Percentiles rank a stretch among this genome's conserved stretches.
phyloP scores from a whole-genome alignment of 2,797 vertebrate genomes.

The Macrochelys suwanniensis region DNA sequence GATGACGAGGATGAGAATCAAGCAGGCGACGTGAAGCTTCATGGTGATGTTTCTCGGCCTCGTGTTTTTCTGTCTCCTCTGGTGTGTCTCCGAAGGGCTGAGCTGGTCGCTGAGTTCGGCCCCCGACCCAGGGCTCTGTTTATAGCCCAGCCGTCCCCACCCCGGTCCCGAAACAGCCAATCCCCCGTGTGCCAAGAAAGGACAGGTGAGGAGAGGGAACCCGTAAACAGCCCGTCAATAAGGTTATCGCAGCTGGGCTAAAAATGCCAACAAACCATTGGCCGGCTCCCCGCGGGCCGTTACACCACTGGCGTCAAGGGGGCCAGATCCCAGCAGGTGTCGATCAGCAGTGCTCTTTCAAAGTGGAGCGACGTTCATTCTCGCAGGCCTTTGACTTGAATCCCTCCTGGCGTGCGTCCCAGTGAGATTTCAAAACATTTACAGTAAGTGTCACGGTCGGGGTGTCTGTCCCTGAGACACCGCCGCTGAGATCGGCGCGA shows the following conservation, averaged over 20 bases:
- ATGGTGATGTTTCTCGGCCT: neutral
- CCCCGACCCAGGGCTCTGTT: neutral
- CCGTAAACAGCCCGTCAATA: neutral
- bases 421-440: neutral
- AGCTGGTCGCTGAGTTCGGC: neutral
- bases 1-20: neutral
- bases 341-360: neutral
- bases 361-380: neutral
- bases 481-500: fast-evolving
- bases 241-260: neutral
- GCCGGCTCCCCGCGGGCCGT: neutral
- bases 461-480: too few relatives aligned
- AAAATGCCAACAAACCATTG: neutral
- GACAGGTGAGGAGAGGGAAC: neutral
- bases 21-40: neutral
- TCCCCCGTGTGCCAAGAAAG: neutral
- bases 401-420: neutral
- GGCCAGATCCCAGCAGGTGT: neutral
- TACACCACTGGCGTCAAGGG: neutral
- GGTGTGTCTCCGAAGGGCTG: neutral
- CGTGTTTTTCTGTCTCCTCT: neutral
- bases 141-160: neutral
- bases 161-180: neutral
- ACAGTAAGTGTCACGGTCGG: neutral
- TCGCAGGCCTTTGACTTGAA: neutral